Base-by-base conservation (phyloP, 2,113 vertebrate species). In the Lagopus muta region DNA sequence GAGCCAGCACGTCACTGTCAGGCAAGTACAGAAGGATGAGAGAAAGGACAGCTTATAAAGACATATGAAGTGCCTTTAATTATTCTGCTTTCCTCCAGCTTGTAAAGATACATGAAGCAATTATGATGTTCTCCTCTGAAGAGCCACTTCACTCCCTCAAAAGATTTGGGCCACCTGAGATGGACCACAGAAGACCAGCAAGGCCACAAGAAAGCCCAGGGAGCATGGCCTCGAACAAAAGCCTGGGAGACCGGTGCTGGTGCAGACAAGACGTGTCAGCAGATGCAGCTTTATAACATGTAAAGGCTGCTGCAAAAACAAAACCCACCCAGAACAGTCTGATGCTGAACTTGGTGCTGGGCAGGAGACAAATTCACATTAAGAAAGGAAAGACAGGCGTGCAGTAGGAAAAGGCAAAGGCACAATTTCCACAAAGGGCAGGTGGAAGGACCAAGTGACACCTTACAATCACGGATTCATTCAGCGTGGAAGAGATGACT, bases 21-120 rank as follows among this genome's bases (percentile, higher is more conserved):
- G 72, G 45, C 42, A 76, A 13, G 70, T 67, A 47, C 50, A 66
- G 73, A n/a, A 58, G 81, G 60, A 32, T 25, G 27, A 73, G 72
- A 76, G 38, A 90, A 93, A 78, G 85, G 71, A 22, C 87, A 94
- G 58, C 42, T 89, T 73, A 34, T 47, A 72, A 47, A 72, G 87
- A 72, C 54, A 54, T 2, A 1, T 28, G 32, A 85, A 90, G 61
- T 61, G 61, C 61, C 61, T 40, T 28, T 64, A 71, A 77, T 86
- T 91, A 69, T 34, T 42, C 55, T 74, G 25, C 55, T 91, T 55
- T 55, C n/a, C 66, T 76, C 61, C 32, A 58, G 67, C 38, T 89
- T 72, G 47, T 55, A 82, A 92, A 80, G 64, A 57, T 57, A 82
- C 55, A 88, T 25, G 32, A 71, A 86, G 47, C 38, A 86, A 94